Percentiles rank a stretch among this genome's conserved stretches.
Conservation (phyloP, 2,797 vertebrate species). For the Hydrocynus forskahlii region DNA sequence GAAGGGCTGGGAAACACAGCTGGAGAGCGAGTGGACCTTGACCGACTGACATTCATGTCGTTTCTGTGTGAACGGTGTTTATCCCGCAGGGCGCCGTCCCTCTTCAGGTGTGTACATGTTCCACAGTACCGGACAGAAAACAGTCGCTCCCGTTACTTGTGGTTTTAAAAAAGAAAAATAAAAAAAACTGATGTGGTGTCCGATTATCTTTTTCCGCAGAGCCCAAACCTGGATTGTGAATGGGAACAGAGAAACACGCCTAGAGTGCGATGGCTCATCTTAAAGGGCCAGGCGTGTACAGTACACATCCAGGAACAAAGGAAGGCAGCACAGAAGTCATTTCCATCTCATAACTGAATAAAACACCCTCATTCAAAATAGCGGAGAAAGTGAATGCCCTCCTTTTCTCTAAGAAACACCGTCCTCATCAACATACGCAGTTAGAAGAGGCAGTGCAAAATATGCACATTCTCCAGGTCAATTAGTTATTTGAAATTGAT, state of each 20-base stretch:
- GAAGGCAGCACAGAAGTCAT: constrained; percentile 31
- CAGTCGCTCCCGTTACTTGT: too few relatives aligned
- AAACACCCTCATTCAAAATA: neutral
- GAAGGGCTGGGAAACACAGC: constrained; percentile 51
- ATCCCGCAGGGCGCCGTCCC: neutral
- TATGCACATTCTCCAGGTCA: neutral
- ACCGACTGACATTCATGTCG: constrained; percentile 76
- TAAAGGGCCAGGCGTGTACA: constrained; percentile 76
- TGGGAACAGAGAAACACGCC: constrained; percentile 85
- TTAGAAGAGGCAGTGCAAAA: neutral
- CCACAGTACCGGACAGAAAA: neutral
- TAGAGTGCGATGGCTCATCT: constrained; percentile 78
- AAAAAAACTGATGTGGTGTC: neutral
- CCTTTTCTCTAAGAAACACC: too few relatives aligned
- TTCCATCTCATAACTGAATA: neutral
- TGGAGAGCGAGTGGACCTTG: constrained; percentile 72
- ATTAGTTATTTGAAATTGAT: neutral
- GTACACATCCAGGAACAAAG: constrained; percentile 71
- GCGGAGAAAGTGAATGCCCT: neutral
- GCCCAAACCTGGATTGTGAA: constrained; percentile 70
- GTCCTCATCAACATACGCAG: too few relatives aligned
- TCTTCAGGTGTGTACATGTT: neutral
- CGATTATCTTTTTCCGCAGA: constrained; percentile 62
- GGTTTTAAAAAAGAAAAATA: neutral
- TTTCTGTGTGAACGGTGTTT: constrained; percentile 51